Base-by-base conservation (phyloP, 1,140 invertebrate species). In the Drosophila miranda region DNA sequence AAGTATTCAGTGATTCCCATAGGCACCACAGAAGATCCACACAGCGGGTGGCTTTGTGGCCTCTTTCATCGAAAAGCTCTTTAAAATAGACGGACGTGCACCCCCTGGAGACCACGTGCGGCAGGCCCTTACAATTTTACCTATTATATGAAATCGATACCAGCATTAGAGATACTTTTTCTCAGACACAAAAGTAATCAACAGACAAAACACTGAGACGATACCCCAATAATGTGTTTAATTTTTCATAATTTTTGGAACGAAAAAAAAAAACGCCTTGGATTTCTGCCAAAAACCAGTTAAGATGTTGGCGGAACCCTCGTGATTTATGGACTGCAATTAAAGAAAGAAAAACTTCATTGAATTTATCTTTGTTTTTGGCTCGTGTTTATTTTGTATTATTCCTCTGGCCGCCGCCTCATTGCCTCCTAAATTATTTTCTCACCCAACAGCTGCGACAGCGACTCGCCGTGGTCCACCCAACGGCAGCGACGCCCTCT, bases 71-170 rank as follows among this genome's bases (percentile, higher is more conserved):
- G 60, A 51, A 78, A 72, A 68, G 21, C 67, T 61, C 50, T 83
- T 71, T 83, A 57, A 67, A 79, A 58, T 67, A 45, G 54, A 49
- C 71, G 67, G 63, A 16, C 62, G 34, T 14, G 51, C 5, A 8
- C 42, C 11, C 70, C 57, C 64, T 45, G 52, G 34, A 21, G 69
- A 13, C 53, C 21, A 42, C 57, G 26, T 16, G 38, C 53, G 44
- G 73, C 59, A 48, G 34, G 53, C 71, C 70, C 50, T 59, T 67
- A 64, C 71, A 38, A 46, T 62, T 76, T 74, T 68, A 64, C 58
- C 49, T 45, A 75, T 79, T 77, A 63, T 69, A 42, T 76, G 80
- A 83, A 83, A 83, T 83, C 81, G 51, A 86, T 84, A 83, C 80
- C 80, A 83, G 80, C 81, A 83, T 76, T 82, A 55, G 56, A 46